Evolutionary conservation across 2,797 vertebrate species (phyloP).

Genomic region (Chelon auratus): DNA sequence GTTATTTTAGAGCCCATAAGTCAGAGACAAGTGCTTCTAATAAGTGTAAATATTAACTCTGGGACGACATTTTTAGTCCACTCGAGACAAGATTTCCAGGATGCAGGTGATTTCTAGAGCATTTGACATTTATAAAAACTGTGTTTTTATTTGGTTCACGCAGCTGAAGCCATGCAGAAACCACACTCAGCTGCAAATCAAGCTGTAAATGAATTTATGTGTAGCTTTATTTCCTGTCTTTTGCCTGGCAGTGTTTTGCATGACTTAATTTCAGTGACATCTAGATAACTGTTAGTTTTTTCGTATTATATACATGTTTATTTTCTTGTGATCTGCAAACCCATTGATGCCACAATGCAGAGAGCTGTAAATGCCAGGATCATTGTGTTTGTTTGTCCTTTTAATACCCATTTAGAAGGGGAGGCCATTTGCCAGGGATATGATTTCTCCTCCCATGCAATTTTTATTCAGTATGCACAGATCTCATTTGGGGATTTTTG

Average conservation of each 20-base stretch:
- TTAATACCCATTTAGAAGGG: constrained; percentile 14
- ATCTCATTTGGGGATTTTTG: constrained; percentile 18
- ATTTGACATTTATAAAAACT: constrained; percentile 23
- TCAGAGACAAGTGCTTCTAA: not conserved
- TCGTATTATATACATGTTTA: not conserved
- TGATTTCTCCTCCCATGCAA: constrained; percentile 18
- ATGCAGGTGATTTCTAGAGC: constrained; percentile 28
- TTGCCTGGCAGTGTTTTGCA: constrained; percentile 34
- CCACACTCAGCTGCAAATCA: constrained; percentile 54
- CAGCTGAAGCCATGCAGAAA: constrained; percentile 55
- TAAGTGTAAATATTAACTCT: not conserved
- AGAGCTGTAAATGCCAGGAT: not conserved
- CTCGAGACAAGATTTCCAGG: not conserved
- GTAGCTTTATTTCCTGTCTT: constrained; percentile 48
- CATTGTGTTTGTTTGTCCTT: constrained; percentile 24
- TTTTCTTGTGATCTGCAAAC: not conserved
- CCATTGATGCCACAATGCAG: not conserved
- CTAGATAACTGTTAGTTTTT: constrained; percentile 9
- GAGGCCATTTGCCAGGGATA: constrained; percentile 5
- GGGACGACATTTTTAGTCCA: not conserved
- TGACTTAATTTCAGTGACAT: constrained; percentile 21
- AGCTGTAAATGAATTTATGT: constrained; percentile 16
- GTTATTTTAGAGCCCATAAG: not conserved
- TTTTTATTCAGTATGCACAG: constrained; percentile 25
- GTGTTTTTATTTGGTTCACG: constrained; percentile 25